Conservation (phyloP, 2,797 vertebrate species). For the Microcaecilia unicolor region DNA sequence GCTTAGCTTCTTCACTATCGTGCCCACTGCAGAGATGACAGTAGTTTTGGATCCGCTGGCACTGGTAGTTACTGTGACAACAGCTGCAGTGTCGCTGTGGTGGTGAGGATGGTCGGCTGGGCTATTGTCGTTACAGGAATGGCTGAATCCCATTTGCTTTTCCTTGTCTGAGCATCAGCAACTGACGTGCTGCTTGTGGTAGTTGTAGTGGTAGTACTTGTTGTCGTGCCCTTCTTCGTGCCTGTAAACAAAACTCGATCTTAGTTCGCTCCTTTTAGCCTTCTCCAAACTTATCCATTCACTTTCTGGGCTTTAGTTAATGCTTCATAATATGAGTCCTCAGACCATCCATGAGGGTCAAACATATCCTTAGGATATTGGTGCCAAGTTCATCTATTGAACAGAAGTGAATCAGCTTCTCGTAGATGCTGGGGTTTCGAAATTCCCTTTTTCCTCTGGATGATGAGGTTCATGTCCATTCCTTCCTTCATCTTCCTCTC, state of each 20-base stretch:
- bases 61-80: slow-evolving; percentile 92
- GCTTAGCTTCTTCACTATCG: slow-evolving; percentile 96
- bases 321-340: slow-evolving; percentile 91
- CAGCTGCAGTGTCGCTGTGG: slow-evolving; percentile 77
- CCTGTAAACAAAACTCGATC: slow-evolving; percentile 96
- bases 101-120: slow-evolving; percentile 88
- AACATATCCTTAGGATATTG: slow-evolving; percentile 98
- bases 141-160: slow-evolving; percentile 97
- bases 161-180: slow-evolving; percentile 94
- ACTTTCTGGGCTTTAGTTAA: slow-evolving; percentile 94
- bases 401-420: slow-evolving; percentile 96
- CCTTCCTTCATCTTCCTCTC: slow-evolving; percentile 86
- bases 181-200: slow-evolving; percentile 73
- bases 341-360: slow-evolving; percentile 94
- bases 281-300: slow-evolving; percentile 98
- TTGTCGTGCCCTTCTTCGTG: slow-evolving; percentile 87
- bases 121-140: slow-evolving; percentile 83
- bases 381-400: slow-evolving; percentile 92
- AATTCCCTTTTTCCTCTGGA: slow-evolving; percentile 97
- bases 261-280: slow-evolving; percentile 93
- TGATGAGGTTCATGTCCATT: slow-evolving; percentile 91
- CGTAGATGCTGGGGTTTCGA: slow-evolving; percentile 83
- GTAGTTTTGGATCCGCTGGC: slow-evolving; percentile 96
- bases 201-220: slow-evolving; percentile 67
- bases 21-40: slow-evolving; percentile 93